Base-by-base conservation (phyloP, 2,888 invertebrate species). In the Stomorhina lunata region DNA sequence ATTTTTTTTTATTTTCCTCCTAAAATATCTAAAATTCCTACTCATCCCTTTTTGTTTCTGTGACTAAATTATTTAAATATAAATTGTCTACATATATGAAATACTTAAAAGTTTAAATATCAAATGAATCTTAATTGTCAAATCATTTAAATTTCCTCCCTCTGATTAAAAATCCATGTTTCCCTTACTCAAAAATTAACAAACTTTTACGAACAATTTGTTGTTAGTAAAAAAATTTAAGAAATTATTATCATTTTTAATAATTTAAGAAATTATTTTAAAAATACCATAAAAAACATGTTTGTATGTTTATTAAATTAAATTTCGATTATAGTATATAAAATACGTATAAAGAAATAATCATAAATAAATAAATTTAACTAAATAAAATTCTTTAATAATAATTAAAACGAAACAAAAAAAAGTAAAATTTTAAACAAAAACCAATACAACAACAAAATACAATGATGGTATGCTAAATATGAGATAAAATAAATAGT, bases 381-480 rank as follows among this genome's bases (percentile, higher is more conserved):
- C 57, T 73, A 69, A 78, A 65, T 73, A 55, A 73, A 81, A 55
- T 82, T 75, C 66, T 68, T 78, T 57, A 73, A 77, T 57, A 68
- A 78, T 32, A 55, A 53, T 63, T 15, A 63, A 37, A 32, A 57
- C 45, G 66, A 48, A 75, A 45, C 53, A 55, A 71, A n/a, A n/a
- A n/a, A n/a, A 63, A 63, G 40, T 25, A 55, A 65, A 59, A 65
- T 82, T 57, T 43, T 57, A 53, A 75, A 75, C 20, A 71, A 76
- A 32, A 78, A 57, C 22, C 34, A 12, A 76, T 76, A 69, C 50
- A 75, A 45, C n/a, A 17, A 65, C 37, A 48, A 63, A 53, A 69
- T 59, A 48, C 48, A 69, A 72, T 75, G 25, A 45, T n/a, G n/a
- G n/a, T 69, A 71, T 71, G 55, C 34, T 63, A 48, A 57, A 68